Evolutionary conservation across 2,797 vertebrate species (phyloP).

Genomic region (Tauraco hartlaubi): DNA sequence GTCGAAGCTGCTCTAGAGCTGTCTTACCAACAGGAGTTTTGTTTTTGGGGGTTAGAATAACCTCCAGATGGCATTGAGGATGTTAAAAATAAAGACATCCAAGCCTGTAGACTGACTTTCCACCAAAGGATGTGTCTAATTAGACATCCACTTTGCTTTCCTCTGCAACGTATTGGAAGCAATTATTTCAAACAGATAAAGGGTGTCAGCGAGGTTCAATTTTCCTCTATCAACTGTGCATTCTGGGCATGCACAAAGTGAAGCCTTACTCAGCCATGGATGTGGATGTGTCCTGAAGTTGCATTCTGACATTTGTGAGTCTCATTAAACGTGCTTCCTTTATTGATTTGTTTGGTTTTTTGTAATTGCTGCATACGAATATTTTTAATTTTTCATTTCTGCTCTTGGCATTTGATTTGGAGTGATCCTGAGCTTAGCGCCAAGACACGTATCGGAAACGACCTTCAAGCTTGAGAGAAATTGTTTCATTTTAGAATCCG

Average conservation of each 20-base stretch:
- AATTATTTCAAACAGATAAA: slow-evolving; percentile 28
- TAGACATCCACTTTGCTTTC: background rate
- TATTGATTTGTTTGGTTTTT: background rate
- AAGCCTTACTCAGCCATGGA: background rate
- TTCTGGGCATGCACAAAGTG: background rate
- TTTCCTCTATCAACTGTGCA: background rate
- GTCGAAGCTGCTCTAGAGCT: background rate
- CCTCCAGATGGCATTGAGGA: background rate
- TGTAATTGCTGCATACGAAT: background rate
- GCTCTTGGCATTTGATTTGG: slow-evolving; percentile 32
- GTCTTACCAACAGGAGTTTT: background rate
- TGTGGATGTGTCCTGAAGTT: background rate
- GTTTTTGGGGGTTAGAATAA: background rate
- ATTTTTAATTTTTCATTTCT: slow-evolving; percentile 38
- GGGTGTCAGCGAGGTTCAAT: background rate
- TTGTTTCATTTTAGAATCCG: slow-evolving; percentile 54
- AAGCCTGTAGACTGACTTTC: background rate
- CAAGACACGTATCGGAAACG: background rate
- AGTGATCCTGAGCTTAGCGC: slow-evolving; percentile 18
- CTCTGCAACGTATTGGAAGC: background rate
- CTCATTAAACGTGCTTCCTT: background rate
- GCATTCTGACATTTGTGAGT: background rate
- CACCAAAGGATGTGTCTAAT: background rate
- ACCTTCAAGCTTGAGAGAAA: slow-evolving; percentile 70
- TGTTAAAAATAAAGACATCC: background rate